These are phyloP conservation scores for Helarctos malayanus DNA, from an alignment of 2,797 vertebrate genomes.

Conservation along the genomic window DNA sequence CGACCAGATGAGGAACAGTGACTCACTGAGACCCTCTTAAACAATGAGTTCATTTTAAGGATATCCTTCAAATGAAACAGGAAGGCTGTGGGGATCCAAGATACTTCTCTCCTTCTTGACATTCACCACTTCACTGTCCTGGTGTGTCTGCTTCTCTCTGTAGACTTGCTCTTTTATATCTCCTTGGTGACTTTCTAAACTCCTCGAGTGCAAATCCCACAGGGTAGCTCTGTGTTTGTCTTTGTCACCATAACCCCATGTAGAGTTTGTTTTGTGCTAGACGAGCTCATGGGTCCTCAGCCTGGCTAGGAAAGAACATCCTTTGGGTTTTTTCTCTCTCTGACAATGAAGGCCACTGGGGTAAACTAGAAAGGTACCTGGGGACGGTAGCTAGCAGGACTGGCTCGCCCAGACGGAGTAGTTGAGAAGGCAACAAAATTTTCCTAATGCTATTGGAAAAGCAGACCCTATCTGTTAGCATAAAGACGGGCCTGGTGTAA, in stretches of 20 bases:
- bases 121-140: background rate
- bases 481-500: background rate
- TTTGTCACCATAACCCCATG: background rate
- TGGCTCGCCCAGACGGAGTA: background rate
- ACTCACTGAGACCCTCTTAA: background rate
- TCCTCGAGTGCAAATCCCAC: background rate
- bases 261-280: background rate
- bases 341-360: background rate
- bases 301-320: background rate
- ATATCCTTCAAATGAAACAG: constrained; percentile 34
- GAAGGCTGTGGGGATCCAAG: background rate
- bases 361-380: background rate
- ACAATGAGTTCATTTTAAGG: constrained; percentile 44
- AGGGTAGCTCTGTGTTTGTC: background rate
- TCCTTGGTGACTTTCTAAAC: constrained; percentile 13
- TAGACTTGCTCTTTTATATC: background rate
- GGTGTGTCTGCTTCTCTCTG: background rate
- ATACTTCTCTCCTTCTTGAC: background rate
- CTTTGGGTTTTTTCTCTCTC: background rate
- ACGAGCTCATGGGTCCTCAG: background rate
- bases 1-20: background rate
- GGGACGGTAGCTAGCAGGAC: background rate
- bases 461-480: background rate
- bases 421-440: background rate
- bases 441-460: background rate